phyloP scores from a whole-genome alignment of 2,888 invertebrate species.

The Pachliopta kotzebuea region DNA sequence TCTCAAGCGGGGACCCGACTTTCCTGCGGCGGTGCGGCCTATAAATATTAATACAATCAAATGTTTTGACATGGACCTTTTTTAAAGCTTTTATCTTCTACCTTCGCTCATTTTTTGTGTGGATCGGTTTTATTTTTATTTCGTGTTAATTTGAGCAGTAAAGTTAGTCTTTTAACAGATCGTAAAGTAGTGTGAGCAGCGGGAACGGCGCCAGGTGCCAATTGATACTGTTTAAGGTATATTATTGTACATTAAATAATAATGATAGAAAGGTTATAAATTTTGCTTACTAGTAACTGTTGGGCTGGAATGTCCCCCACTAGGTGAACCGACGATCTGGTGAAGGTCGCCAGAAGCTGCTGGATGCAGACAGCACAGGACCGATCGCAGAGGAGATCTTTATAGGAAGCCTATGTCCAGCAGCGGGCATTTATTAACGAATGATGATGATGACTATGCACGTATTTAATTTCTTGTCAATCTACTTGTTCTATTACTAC shows the following conservation, averaged over 20 bases:
- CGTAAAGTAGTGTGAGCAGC: conserved; percentile 70
- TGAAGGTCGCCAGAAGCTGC: too few species aligned
- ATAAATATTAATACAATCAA: conserved; percentile 82
- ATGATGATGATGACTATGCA: too few species aligned
- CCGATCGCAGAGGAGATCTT: too few species aligned
- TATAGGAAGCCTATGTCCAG: too few species aligned
- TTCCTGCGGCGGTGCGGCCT: conserved; percentile 76
- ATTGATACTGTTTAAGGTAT: conserved; percentile 32
- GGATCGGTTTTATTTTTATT: conserved; percentile 76
- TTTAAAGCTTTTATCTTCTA: conserved; percentile 77
- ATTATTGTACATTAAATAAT: conserved; percentile 11
- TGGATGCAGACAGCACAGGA: too few species aligned
- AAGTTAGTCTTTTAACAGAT: conserved; percentile 80
- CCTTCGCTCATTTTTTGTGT: conserved; percentile 75
- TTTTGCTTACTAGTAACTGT: too few species aligned
- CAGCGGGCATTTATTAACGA: too few species aligned
- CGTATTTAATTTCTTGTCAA: too few species aligned
- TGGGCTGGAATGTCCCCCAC: too few species aligned
- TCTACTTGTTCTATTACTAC: too few species aligned
- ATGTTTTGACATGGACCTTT: conserved; percentile 80
- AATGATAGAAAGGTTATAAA: neutral
- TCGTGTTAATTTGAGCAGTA: conserved; percentile 80
- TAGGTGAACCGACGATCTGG: too few species aligned
- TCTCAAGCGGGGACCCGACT: conserved; percentile 49
- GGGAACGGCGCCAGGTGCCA: conserved; percentile 67